Percentiles rank a stretch among this genome's conserved stretches.
These are phyloP conservation scores for Ornithoptera priamus DNA, from an alignment of 2,888 invertebrate species.

Conservation along the genomic window DNA sequence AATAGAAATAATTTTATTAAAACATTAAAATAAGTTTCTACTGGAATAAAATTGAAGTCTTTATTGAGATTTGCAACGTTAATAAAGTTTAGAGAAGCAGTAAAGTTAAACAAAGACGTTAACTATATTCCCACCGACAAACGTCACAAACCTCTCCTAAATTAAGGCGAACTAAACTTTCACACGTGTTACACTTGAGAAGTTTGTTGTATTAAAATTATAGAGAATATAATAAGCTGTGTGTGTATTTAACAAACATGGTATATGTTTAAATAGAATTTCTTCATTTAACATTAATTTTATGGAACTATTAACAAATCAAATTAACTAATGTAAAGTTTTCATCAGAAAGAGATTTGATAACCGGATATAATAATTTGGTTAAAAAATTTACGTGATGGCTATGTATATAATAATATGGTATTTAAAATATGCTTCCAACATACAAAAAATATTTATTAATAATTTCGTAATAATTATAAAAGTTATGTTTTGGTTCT, in stretches of 20 bases:
- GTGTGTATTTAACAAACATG: neutral
- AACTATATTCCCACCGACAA: conserved; percentile 15
- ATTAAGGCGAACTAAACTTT: conserved; percentile 13
- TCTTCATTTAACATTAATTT: too few species aligned
- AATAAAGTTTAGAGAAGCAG: conserved; percentile 18
- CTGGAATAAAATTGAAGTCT: neutral
- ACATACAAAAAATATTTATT: neutral
- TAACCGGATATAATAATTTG: too few species aligned
- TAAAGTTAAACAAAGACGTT: conserved; percentile 21
- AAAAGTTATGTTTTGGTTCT: neutral
- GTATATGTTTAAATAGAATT: too few species aligned
- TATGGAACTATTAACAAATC: too few species aligned
- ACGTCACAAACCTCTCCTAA: conserved; percentile 17
- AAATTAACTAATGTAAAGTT: too few species aligned
- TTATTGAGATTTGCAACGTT: conserved; percentile 16
- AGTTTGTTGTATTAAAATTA: conserved; percentile 4
- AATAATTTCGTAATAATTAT: neutral
- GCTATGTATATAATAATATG: too few species aligned
- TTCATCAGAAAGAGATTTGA: too few species aligned
- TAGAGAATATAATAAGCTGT: neutral
- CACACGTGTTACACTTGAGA: conserved; percentile 4
- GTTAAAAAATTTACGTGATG: too few species aligned
- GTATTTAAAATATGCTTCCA: too few species aligned
- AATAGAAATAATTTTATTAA: neutral
- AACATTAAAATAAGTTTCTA: neutral